Conservation (phyloP, 2,113 vertebrate species). For the Pseudonaja textilis region DNA sequence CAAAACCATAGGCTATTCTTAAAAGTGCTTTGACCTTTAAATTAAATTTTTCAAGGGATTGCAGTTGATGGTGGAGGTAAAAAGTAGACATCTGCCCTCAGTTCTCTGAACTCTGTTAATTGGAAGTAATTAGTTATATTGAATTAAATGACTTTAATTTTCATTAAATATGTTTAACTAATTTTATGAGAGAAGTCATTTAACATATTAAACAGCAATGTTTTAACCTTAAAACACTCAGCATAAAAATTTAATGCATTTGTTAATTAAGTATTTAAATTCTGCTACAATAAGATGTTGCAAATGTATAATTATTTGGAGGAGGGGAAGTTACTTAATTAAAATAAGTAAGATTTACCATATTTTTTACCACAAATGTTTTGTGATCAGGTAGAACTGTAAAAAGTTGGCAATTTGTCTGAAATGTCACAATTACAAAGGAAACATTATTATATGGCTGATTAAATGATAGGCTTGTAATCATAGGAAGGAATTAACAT, state of each 20-base stretch:
- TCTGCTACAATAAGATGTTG: background rate
- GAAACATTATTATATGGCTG: background rate
- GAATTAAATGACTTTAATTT: slow-evolving; percentile 5
- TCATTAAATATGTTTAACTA: slow-evolving; percentile 8
- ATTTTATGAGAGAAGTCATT: slow-evolving; percentile 9
- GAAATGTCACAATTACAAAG: background rate
- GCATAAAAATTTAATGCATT: slow-evolving; percentile 11
- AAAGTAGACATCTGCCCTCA: background rate
- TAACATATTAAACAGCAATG: slow-evolving; percentile 13
- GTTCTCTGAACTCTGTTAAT: background rate
- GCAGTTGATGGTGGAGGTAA: background rate
- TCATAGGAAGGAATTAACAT: background rate
- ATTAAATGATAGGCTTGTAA: background rate
- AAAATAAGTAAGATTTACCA: slow-evolving; percentile 1
- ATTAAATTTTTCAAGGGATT: background rate
- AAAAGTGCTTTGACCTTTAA: no score
- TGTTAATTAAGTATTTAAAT: slow-evolving; percentile 7
- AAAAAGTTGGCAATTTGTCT: background rate
- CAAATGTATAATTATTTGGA: background rate
- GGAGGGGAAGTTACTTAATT: background rate
- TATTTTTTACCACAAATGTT: background rate
- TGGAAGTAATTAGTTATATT: background rate
- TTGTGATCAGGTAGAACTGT: background rate
- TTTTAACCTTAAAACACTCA: slow-evolving; percentile 20
- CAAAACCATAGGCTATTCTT: background rate